Evolutionary conservation across 2,113 vertebrate genomes (phyloP).

Genomic region (Callipepla californica): DNA sequence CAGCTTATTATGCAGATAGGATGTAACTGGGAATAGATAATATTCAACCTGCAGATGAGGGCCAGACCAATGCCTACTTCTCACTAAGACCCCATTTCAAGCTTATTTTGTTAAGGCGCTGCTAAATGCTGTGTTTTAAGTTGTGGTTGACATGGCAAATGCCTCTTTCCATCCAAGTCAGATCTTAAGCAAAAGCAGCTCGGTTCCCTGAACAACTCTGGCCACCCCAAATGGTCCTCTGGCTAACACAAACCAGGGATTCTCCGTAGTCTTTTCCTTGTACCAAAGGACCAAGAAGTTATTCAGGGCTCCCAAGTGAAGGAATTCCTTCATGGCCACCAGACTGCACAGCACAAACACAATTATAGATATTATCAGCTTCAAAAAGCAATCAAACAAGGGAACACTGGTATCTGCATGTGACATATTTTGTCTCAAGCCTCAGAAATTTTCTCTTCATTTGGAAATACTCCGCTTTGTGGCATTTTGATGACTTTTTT

Average conservation of each 20-base stretch:
- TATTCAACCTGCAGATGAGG: not conserved
- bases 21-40: not conserved
- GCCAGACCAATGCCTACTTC: not conserved
- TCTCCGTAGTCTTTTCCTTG: not conserved
- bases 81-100: not conserved
- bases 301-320: not conserved
- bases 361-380: not conserved
- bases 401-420: not conserved
- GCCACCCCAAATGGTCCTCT: rapidly evolving
- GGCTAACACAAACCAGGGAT: not conserved
- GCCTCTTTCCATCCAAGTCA: not conserved
- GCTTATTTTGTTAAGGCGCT: not conserved
- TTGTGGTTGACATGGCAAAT: rapidly evolving
- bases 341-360: not conserved
- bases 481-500: not conserved
- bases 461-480: not conserved
- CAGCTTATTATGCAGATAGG: not conserved
- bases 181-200: not conserved
- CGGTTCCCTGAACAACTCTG: not conserved
- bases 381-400: not conserved
- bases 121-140: not conserved
- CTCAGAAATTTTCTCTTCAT: not conserved
- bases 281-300: not conserved
- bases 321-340: not conserved
- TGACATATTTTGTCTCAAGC: not conserved